phyloP scores from a whole-genome alignment of 2,888 invertebrate species.

The Alsophila aescularia region DNA sequence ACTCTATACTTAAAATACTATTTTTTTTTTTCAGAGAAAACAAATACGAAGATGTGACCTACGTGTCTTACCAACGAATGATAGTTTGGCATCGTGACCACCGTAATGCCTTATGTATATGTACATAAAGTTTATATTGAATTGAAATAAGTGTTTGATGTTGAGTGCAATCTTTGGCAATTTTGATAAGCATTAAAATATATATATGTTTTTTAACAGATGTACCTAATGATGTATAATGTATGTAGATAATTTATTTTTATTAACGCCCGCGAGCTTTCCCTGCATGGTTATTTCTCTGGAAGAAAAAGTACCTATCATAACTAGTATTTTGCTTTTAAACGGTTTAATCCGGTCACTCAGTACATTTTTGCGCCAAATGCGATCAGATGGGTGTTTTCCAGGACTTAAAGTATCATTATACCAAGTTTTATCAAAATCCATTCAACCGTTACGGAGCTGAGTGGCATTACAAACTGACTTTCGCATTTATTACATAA shows the following conservation, averaged over 20 bases:
- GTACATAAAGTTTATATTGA: slow-evolving; percentile 55
- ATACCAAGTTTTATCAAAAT: too few relatives aligned
- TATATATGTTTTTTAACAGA: not conserved
- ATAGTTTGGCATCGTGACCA: slow-evolving; percentile 19
- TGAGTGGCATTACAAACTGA: too few relatives aligned
- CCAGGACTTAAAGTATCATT: too few relatives aligned
- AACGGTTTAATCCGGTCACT: too few relatives aligned
- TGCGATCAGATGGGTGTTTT: too few relatives aligned
- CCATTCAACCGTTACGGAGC: too few relatives aligned
- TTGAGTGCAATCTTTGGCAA: slow-evolving; percentile 40
- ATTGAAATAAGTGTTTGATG: slow-evolving; percentile 42
- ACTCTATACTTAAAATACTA: not conserved
- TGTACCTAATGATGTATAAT: not conserved
- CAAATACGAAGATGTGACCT: not conserved
- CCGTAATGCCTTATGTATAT: slow-evolving; percentile 57
- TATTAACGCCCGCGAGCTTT: too few relatives aligned
- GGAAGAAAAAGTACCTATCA: too few relatives aligned
- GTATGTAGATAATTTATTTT: not conserved
- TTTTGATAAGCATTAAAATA: slow-evolving; percentile 10
- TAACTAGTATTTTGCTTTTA: too few relatives aligned
- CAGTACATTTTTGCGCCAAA: too few relatives aligned
- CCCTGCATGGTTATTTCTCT: too few relatives aligned
- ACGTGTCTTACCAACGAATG: not conserved
- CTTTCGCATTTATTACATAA: too few relatives aligned
- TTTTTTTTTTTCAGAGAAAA: slow-evolving; percentile 11